Base-by-base conservation (phyloP, 2,797 vertebrate species). In the Meda fulgida region DNA sequence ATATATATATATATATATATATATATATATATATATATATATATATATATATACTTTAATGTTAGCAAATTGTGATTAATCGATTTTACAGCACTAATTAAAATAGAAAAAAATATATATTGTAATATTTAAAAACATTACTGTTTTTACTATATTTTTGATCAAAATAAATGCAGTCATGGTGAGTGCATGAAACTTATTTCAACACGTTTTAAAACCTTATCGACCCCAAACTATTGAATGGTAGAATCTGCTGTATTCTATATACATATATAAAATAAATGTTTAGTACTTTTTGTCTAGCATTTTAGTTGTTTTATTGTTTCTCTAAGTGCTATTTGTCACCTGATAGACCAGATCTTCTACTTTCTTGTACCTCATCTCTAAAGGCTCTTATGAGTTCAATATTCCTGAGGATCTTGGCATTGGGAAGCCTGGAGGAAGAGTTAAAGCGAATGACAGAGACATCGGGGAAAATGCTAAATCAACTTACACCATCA, bases 381-480 rank as follows among this genome's bases (percentile, higher is more conserved):
- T 65, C 92, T 80, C 31, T 72, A 29, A 72, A 99, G 98, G 97
- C 92, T 93, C 98, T 34, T 99, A 99, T 78, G 97, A 99, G 93
- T 99, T 99, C 93, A 95, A 96, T 73, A 96, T 99, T 85, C 95
- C 96, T 3, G 98, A 99, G 92, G 97, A 99, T 87, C 94, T 99
- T 43, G 93, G 94, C 46, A 90, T 97, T 7, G 97, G 97, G 43
- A 96, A 97, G 69, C 94, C 96, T 4, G 96, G 97, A 36, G 98
- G 98, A 89, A 96, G 95, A 83, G 97, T 99, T 87, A 98, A 95
- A 89, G 97, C 98, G 46, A 97, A 97, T 7, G 98, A 99, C 81
- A 93, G 97, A 89, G 98, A 99, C 91, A 95, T 96, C 26, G 98
- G 97, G 3, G 97, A 99, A 82, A 99, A 99, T 63, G 97, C 96